Evolutionary conservation across 2,113 vertebrate genomes (phyloP).

Genomic region (Bos javanicus): DNA sequence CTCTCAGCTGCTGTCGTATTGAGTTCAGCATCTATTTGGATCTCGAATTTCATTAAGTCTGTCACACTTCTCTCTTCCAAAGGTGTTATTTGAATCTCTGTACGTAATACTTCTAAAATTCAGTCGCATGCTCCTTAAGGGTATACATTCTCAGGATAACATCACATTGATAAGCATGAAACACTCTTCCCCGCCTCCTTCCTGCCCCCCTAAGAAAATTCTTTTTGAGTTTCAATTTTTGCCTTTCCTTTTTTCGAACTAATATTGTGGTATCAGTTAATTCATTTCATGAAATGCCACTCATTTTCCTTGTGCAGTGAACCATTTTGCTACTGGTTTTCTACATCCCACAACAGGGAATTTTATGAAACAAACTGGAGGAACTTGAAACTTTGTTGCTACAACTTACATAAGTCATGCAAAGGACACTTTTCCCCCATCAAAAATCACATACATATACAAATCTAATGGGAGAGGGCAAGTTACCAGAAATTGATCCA

Average conservation of each 20-base stretch:
- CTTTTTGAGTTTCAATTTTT: conserved; percentile 64
- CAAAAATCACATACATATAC: not conserved
- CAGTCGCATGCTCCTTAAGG: conserved; percentile 73
- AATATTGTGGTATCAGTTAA: conserved; percentile 85
- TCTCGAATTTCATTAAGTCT: conserved; percentile 57
- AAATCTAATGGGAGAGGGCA: not conserved
- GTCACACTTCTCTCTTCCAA: conserved; percentile 66
- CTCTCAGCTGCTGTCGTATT: conserved; percentile 60
- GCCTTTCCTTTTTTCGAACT: conserved; percentile 67
- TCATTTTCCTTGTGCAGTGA: conserved; percentile 81
- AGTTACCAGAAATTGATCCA: not conserved
- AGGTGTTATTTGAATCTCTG: conserved; percentile 66
- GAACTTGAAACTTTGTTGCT: conserved; percentile 50
- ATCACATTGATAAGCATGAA: conserved; percentile 69
- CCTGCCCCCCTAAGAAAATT: conserved; percentile 54
- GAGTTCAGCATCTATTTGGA: conserved; percentile 71
- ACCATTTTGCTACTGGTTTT: conserved; percentile 93
- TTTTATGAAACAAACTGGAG: conserved; percentile 23
- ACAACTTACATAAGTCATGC: not conserved
- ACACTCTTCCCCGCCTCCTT: conserved; percentile 64
- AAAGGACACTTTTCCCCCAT: not conserved
- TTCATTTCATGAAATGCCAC: conserved; percentile 82
- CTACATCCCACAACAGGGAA: conserved; percentile 17
- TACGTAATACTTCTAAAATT: conserved; percentile 74
- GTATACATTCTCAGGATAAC: conserved; percentile 65